phyloP scores from a whole-genome alignment of 2,888 invertebrate genomes.

The Cheilosia grossa region DNA sequence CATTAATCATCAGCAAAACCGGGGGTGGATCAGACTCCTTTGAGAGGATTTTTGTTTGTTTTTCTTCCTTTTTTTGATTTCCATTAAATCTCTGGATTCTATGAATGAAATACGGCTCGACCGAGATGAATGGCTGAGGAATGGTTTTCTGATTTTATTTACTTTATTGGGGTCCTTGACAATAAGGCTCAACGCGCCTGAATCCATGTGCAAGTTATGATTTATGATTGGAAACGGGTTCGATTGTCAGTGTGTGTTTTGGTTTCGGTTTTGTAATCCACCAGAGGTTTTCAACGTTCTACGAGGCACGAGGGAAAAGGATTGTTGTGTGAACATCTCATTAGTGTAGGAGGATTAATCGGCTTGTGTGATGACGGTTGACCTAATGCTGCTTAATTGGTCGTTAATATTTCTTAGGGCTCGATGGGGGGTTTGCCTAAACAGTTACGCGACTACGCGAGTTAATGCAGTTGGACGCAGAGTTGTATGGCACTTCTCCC shows the following conservation, averaged over 20 bases:
- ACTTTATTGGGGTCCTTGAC: slow-evolving; percentile 45
- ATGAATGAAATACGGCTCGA: slow-evolving; percentile 48
- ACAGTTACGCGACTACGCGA: neutral
- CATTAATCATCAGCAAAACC: slow-evolving; percentile 68
- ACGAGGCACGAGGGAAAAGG: slow-evolving; percentile 41
- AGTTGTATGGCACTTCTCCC: slow-evolving; percentile 30
- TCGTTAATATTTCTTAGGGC: slow-evolving; percentile 46
- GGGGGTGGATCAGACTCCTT: slow-evolving; percentile 32
- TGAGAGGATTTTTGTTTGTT: slow-evolving; percentile 30
- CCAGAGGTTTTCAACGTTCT: slow-evolving; percentile 13
- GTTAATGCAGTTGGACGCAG: slow-evolving; percentile 11
- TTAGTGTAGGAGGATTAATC: slow-evolving; percentile 9
- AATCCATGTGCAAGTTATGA: slow-evolving; percentile 63
- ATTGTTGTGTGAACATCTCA: slow-evolving; percentile 41
- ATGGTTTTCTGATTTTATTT: slow-evolving; percentile 27
- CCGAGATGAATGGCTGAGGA: slow-evolving; percentile 3
- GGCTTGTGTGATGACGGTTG: slow-evolving; percentile 30
- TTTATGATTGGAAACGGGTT: slow-evolving; percentile 53
- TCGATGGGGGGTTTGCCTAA: neutral
- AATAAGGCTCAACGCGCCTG: slow-evolving; percentile 15
- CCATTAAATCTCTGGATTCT: slow-evolving; percentile 23
- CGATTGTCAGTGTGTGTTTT: slow-evolving; percentile 27
- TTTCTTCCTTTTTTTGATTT: slow-evolving; percentile 29
- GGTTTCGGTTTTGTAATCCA: slow-evolving; percentile 52
- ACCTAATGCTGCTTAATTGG: slow-evolving; percentile 67